Conservation (phyloP, 2,888 invertebrate species). For the Athalia circularis region DNA sequence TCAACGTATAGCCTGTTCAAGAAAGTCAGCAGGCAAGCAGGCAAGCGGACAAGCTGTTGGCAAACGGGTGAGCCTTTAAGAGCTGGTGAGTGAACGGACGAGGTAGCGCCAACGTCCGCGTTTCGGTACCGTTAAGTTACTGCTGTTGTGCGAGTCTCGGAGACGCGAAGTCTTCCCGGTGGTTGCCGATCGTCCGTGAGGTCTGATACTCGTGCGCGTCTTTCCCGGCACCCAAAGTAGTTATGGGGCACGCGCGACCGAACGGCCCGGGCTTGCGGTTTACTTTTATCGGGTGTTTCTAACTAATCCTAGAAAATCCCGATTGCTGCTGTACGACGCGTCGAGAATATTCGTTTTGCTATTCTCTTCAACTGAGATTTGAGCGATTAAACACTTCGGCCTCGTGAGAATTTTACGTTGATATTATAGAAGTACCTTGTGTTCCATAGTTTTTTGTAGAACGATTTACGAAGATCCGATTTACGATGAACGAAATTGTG, state of each 20-base stretch:
- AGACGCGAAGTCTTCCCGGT: conserved; percentile 24
- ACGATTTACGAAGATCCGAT: too few species aligned
- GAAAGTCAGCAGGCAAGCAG: conserved; percentile 30
- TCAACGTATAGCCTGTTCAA: conserved; percentile 33
- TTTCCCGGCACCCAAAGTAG: conserved; percentile 9
- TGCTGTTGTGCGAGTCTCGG: conserved; percentile 23
- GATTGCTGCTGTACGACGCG: too few species aligned
- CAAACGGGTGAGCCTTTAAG: background rate
- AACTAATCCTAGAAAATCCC: too few species aligned
- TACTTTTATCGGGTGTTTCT: background rate
- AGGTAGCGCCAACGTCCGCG: conserved; percentile 16
- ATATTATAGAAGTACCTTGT: too few species aligned
- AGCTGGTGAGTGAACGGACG: background rate
- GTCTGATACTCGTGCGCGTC: conserved; percentile 3
- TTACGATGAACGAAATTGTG: too few species aligned
- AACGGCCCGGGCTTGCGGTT: background rate
- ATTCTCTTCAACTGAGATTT: too few species aligned
- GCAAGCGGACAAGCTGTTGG: background rate
- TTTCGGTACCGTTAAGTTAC: conserved; percentile 40
- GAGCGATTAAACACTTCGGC: too few species aligned
- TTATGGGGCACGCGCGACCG: conserved; percentile 31
- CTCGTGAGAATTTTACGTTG: too few species aligned
- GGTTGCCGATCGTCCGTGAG: conserved; percentile 25
- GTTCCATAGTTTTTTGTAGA: too few species aligned
- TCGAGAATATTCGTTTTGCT: too few species aligned